Evolutionary conservation across 2,113 vertebrate species (phyloP).

Genomic region (Podarcis muralis): DNA sequence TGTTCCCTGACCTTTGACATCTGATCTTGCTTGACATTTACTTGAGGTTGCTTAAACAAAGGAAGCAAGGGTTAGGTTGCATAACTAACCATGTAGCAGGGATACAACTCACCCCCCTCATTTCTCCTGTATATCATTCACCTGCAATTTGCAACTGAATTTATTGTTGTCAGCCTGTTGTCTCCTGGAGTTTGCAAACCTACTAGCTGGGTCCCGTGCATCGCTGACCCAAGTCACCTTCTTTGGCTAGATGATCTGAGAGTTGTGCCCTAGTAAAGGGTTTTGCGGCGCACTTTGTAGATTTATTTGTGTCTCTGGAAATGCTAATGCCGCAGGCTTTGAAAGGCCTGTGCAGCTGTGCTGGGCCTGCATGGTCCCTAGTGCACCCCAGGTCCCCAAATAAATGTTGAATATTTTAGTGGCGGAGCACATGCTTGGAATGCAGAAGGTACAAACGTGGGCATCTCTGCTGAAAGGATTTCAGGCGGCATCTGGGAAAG

Average conservation of each 20-base stretch:
- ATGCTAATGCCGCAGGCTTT: not conserved
- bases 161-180: not conserved
- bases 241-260: not conserved
- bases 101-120: too few species aligned
- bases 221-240: too few species aligned
- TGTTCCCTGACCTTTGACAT: constrained; percentile 15
- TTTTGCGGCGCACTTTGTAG: not conserved
- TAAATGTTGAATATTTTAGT: not conserved
- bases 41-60: constrained; percentile 1
- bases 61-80: not conserved
- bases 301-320: not conserved
- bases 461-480: too few species aligned
- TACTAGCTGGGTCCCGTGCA: not conserved
- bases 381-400: too few species aligned
- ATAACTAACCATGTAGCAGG: too few species aligned
- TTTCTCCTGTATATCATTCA: not conserved
- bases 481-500: too few species aligned
- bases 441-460: not conserved
- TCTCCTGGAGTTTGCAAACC: not conserved
- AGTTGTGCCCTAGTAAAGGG: not conserved
- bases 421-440: not conserved
- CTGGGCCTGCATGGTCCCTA: not conserved
- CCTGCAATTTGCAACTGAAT: not conserved
- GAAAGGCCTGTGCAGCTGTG: not conserved
- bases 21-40: not conserved